phyloP scores from a whole-genome alignment of 2,888 invertebrate genomes.

The Pterobdella sp. region DNA sequence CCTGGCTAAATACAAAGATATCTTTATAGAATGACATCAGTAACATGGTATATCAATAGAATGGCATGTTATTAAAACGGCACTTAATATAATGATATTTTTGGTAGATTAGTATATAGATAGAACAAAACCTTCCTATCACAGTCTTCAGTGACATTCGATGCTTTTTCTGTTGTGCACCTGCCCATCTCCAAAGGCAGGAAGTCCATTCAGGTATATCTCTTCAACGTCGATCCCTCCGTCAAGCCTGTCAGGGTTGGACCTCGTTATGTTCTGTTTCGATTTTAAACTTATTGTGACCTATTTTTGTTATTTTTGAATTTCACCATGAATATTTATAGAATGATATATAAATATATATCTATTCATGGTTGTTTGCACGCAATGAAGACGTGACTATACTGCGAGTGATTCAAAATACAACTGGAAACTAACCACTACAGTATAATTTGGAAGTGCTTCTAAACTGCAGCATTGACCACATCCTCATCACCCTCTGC shows the following conservation, averaged over 20 bases:
- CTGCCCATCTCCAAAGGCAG: conserved; percentile 54
- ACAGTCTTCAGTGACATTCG: conserved; percentile 55
- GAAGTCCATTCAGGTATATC: conserved; percentile 46
- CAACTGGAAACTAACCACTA: too few relatives aligned
- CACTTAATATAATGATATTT: not conserved
- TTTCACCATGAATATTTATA: not conserved
- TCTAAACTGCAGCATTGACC: not conserved
- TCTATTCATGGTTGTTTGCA: not conserved
- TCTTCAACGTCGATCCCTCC: conserved; percentile 51
- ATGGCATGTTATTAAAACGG: too few relatives aligned
- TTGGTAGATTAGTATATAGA: not conserved
- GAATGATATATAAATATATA: not conserved
- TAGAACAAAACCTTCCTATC: conserved; percentile 31
- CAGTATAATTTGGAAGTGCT: not conserved
- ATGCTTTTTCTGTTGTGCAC: conserved; percentile 54
- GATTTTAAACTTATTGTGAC: not conserved
- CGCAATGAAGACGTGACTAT: not conserved
- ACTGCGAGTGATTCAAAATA: too few relatives aligned
- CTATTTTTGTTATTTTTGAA: not conserved
- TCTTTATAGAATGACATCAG: too few relatives aligned
- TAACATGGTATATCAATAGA: too few relatives aligned
- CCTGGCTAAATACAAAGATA: too few relatives aligned
- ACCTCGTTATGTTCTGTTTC: not conserved
- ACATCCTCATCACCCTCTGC: not conserved
- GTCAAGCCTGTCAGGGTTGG: conserved; percentile 50